A percentile compares a stretch with the other conserved stretches of the same genome.
phyloP scores from a whole-genome alignment of 2,113 vertebrate genomes.

The Dendropsophus ebraccatus region DNA sequence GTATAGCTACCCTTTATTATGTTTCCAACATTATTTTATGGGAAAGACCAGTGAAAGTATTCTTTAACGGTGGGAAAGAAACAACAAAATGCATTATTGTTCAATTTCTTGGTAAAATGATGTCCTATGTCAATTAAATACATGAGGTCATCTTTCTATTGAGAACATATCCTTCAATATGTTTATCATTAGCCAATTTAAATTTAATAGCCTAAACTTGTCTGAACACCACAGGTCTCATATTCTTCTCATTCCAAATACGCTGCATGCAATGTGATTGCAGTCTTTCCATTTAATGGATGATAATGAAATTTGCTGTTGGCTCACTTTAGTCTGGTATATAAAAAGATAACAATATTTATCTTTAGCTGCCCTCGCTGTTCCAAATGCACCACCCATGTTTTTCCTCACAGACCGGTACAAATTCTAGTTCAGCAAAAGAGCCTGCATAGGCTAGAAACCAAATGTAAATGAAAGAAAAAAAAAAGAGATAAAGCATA shows the following conservation, averaged over 20 bases:
- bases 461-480: constrained; percentile 26
- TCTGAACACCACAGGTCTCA: not conserved
- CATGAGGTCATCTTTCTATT: not conserved
- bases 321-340: not conserved
- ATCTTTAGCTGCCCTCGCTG: constrained; percentile 25
- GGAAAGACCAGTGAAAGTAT: not conserved
- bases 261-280: not conserved
- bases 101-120: not conserved
- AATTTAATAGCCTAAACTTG: not conserved
- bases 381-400: constrained; percentile 22
- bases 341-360: constrained; percentile 43
- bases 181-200: not conserved
- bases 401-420: constrained; percentile 11
- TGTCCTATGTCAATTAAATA: not conserved
- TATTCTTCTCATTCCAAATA: not conserved
- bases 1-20: no score
- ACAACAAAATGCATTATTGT: not conserved
- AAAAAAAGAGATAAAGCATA: constrained; percentile 20
- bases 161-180: not conserved
- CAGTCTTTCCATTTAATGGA: constrained; percentile 9
- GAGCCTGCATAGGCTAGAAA: constrained; percentile 26
- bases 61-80: not conserved
- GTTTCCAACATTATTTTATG: no score
- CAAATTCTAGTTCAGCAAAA: constrained; percentile 39
- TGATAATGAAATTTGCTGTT: constrained; percentile 22